Base-by-base conservation (phyloP, 2,113 vertebrate genomes). In the Brachyhypopomus gauderio region DNA sequence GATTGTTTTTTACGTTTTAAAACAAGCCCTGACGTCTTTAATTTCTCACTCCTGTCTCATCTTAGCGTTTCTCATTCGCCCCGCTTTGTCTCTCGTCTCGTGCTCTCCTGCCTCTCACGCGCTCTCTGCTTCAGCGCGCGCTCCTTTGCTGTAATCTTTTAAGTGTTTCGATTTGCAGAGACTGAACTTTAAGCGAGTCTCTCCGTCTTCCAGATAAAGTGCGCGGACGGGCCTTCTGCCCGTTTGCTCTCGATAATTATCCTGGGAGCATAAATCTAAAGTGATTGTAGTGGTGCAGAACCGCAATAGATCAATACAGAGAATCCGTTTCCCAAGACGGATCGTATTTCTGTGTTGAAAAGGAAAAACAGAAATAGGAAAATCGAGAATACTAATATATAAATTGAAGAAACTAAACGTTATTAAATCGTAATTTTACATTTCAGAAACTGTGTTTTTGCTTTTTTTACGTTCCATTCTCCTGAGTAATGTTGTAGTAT, bases 141-240 rank as follows among this genome's bases (percentile, higher is more conserved):
- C n/a, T 81, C 72, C 59, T 70, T 60, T 60, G 38, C 23, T 41
- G 19, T 60, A 70, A 81, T 70, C 36, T 36, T 62, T 22, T 96
- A 94, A 12, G 90, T 95, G 87, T 94, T 95, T 85, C 94, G 94
- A 85, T 87, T 95, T 87, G 94, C 95, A n/a, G 94, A 95, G 93
- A 90, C 84, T 95, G 25, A 84, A 78, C 16, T 89, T 93, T 6
- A 91, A 5, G 19, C 41, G 23, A 25, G 48, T 48, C 22, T 55
- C 19, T 71, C 41, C 23, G 6, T 30, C 19, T 30, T 69, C 23
- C 2, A 67, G 36, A 27, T 77, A 11, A 22, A 14, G 19, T 8
- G 30, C 34, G 17, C 30, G 11, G 9, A 22, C 4, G 9, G 5
- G n/a, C 20, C 48, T 19, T n/a, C 34, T 17, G 20, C 52, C 17